Evolutionary conservation across 2,113 vertebrate genomes (phyloP), one percentile per base, ranked within the genome.

Genomic region (Melanocharis versteri): DNA sequence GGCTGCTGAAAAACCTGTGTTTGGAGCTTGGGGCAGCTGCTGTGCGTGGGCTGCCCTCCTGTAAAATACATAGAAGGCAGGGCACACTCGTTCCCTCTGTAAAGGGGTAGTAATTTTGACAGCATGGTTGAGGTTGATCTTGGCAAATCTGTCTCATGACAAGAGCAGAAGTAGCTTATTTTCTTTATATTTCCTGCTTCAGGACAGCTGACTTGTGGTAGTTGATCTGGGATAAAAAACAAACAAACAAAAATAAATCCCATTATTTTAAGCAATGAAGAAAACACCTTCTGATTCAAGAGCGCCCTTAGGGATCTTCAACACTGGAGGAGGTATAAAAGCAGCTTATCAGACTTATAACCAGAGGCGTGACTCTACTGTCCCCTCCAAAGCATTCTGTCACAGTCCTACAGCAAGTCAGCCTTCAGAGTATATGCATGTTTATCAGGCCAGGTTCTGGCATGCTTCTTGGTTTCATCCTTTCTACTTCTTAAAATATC

Each of bases 341-440:
- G 3, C 30, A 64, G 6, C 22, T 86, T 58, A 30, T 47, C 35
- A 20, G 28, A 48, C 28, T 64, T 65, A 45, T 79, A 57, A 57
- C 42, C 18, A 40, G 37, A 70, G 13, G 5, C 21, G 39, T 54
- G 47, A 54, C 22, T 66, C 31, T 31, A 3, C 15, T 17, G 39
- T 50, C 24, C 20, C 8, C 13, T 16, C 20, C 6, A 4, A 83
- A 90, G 14, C 0, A 0, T 65, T 31, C 66, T 22, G 17, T 44
- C 47, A 24, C 68, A 53, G 27, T n/a, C 39, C 31, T 78, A 26
- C 44, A 47, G 45, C 8, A 66, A 83, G 47, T 51, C 83, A 66
- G 17, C 35, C 50, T 71, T 66, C 44, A 60, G 68, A 78, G n/a
- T n/a, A 23, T 11, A 14, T 2, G 2, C 9, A 2, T 21, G 28